Base-by-base conservation (phyloP, 2,113 vertebrate species). In the Psittacus erithacus region DNA sequence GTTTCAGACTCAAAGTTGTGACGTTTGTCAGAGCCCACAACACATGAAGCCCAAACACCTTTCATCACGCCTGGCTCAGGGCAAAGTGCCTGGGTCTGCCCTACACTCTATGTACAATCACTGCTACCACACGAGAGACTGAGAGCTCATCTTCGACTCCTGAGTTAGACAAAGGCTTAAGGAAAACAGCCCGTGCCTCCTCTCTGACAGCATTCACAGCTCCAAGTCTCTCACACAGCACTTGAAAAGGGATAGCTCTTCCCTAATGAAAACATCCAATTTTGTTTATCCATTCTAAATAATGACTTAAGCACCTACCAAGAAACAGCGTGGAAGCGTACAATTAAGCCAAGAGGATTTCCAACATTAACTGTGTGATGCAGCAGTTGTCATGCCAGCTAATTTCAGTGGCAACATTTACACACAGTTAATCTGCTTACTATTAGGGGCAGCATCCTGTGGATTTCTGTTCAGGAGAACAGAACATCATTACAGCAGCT, bases 331-430 rank as follows among this genome's bases (percentile, higher is more conserved):
- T 62, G 47, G 81, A 88, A 86, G 67, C 17, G 9, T 7, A 73
- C 85, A 85, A 89, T 91, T 91, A 95, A 94, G 82, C 53, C 86
- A 88, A 84, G 92, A 93, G 94, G 78, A 69, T 91, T 82, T 94
- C 90, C 78, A 69, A 28, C 86, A 74, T 92, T 62, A 88, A 86
- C 75, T 74, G 75, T 8, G 9, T 23, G 73, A 81, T 91, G 90
- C 68, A 35, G 75, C 15, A 74, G 75, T 70, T 46, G 16, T 31
- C 38, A 28, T 10, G 50, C 68, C 81, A 84, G 62, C 76, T 95
- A 71, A 92, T 86, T 95, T 95, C 88, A 94, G 67, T n/a, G 38
- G 63, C 89, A 91, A 52, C 49, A 55, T 92, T 96, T 92, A 92
- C 65, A 94, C 67, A 86, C 65, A 19, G 76, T 85, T 95, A 93